These are phyloP conservation scores for Mactra quadrangularis DNA, from an alignment of 1,140 invertebrate species.

Conservation along the genomic window DNA sequence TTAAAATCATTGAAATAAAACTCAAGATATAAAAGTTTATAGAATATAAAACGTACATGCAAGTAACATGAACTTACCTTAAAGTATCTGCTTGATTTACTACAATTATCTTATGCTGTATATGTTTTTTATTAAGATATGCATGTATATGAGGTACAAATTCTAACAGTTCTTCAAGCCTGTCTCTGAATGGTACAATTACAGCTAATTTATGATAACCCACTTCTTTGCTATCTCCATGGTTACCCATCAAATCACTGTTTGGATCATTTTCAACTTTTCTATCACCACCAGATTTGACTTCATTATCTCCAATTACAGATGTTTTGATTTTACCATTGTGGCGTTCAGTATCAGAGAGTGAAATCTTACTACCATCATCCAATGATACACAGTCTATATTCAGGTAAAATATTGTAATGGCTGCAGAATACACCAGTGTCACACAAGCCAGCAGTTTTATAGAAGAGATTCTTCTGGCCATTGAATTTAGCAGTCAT, in stretches of 20 bases:
- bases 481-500: too few species aligned
- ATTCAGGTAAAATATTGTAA: conserved; percentile 14
- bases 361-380: neutral
- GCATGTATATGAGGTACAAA: conserved; percentile 96
- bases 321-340: neutral
- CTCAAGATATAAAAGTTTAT: too few species aligned
- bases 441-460: conserved; percentile 34
- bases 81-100: conserved; percentile 92
- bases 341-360: neutral
- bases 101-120: conserved; percentile 94
- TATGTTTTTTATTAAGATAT: conserved; percentile 92
- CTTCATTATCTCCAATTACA: neutral
- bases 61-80: too few species aligned
- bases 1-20: too few species aligned
- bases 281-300: neutral
- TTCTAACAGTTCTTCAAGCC: conserved; percentile 96
- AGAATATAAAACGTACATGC: too few species aligned
- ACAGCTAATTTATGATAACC: conserved; percentile 88
- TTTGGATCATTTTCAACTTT: neutral
- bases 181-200: conserved; percentile 96
- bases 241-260: too few species aligned
- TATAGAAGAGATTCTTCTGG: conserved; percentile 14
- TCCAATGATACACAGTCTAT: conserved; percentile 1
- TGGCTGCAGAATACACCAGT: conserved; percentile 12
- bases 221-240: conserved; percentile 30